These are phyloP conservation scores for Benthosema pterotum DNA, from an alignment of 2,797 vertebrate genomes.

Conservation along the genomic window DNA sequence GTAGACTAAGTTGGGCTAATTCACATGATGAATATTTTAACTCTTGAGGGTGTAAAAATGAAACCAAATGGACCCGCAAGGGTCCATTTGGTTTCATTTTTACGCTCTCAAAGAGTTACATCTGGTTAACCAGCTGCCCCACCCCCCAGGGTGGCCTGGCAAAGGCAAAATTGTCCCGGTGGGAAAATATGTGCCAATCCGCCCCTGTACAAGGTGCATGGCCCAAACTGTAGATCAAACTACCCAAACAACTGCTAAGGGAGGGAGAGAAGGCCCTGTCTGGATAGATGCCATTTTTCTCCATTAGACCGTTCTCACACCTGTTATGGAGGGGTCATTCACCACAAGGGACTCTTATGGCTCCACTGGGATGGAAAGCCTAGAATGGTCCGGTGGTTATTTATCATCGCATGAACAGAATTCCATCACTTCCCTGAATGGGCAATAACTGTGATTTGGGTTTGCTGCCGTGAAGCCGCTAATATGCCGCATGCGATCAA, in stretches of 20 bases:
- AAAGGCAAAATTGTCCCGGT: too few relatives aligned
- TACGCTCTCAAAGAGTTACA: too few relatives aligned
- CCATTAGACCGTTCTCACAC: conserved; percentile 73
- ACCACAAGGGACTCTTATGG: conserved; percentile 62
- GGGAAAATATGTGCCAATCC: too few relatives aligned
- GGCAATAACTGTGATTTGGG: not conserved
- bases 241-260: conserved; percentile 71
- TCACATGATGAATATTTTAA: too few relatives aligned
- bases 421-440: conserved; percentile 22
- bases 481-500: too few relatives aligned
- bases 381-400: conserved; percentile 51
- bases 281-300: conserved; percentile 75
- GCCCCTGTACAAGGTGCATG: too few relatives aligned
- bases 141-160: too few relatives aligned
- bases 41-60: too few relatives aligned
- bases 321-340: conserved; percentile 72
- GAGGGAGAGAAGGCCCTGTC: conserved; percentile 70
- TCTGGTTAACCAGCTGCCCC: too few relatives aligned
- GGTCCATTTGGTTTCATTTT: too few relatives aligned
- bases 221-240: conserved; percentile 75
- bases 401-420: conserved; percentile 54
- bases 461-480: not conserved
- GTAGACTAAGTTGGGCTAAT: too few relatives aligned
- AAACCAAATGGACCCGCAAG: too few relatives aligned
- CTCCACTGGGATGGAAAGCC: conserved; percentile 49